Percentiles rank a stretch among this genome's conserved stretches.
Conservation (phyloP, 2,888 invertebrate species). For the Epinotia bilunana region DNA sequence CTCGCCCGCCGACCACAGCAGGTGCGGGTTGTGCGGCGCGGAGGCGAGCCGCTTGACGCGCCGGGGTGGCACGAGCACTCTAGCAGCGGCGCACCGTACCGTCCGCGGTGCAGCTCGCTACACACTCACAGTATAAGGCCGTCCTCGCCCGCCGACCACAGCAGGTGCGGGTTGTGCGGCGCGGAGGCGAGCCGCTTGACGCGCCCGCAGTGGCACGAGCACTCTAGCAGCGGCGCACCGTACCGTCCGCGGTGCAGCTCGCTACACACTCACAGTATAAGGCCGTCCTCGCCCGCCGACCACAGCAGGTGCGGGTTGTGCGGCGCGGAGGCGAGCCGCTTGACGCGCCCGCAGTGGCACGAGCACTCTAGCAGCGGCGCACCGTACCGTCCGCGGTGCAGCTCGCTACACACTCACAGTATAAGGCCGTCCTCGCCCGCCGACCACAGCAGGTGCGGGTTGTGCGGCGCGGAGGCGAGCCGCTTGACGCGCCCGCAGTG, state of each 20-base stretch:
- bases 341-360: conserved; percentile 62
- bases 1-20: no score
- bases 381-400: conserved; percentile 58
- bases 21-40: conserved; percentile 69
- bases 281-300: no score
- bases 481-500: conserved; percentile 96
- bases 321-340: conserved; percentile 61
- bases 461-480: conserved; percentile 85
- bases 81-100: conserved; percentile 72
- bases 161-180: conserved; percentile 64
- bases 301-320: conserved; percentile 54
- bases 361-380: no score
- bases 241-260: conserved; percentile 66
- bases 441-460: conserved; percentile 94
- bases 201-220: conserved; percentile 62
- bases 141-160: no score
- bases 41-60: no score
- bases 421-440: conserved; percentile 97
- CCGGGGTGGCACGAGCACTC: conserved; percentile 62
- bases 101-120: conserved; percentile 53
- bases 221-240: conserved; percentile 61
- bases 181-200: conserved; percentile 50
- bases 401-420: conserved; percentile 82
- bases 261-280: no score
- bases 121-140: no score